These are phyloP conservation scores for Orthonychiurus folsomi DNA, from an alignment of 2,888 invertebrate species.

Conservation along the genomic window DNA sequence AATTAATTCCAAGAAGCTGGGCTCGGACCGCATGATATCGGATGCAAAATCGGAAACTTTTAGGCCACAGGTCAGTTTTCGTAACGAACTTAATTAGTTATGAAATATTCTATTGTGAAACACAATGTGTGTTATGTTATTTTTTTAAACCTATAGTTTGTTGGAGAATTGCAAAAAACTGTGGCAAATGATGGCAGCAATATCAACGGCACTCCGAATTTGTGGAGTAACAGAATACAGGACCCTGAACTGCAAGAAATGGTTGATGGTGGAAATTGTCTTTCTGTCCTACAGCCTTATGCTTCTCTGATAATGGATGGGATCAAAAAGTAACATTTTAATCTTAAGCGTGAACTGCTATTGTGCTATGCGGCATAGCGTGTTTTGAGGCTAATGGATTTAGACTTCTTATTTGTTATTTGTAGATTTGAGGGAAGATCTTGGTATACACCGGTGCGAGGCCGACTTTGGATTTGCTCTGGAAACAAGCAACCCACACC, in stretches of 20 bases:
- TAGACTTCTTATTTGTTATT: too few relatives aligned
- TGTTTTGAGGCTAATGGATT: too few relatives aligned
- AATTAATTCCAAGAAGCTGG: constrained; percentile 8
- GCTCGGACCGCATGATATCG: background rate
- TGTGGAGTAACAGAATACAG: constrained; percentile 53
- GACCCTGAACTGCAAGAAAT: constrained; percentile 71
- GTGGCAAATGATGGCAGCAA: background rate
- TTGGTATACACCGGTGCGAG: constrained; percentile 87
- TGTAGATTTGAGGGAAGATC: constrained; percentile 86
- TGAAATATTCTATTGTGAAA: too few relatives aligned
- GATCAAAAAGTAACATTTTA: constrained; percentile 65
- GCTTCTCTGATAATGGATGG: constrained; percentile 85
- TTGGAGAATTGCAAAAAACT: constrained; percentile 26
- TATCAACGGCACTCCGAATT: constrained; percentile 16
- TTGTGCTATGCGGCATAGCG: too few relatives aligned
- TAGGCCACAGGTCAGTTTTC: too few relatives aligned
- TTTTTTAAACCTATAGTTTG: too few relatives aligned
- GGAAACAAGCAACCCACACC: constrained; percentile 63
- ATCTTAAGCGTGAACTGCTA: constrained; percentile 3
- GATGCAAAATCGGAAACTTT: too few relatives aligned
- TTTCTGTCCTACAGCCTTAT: constrained; percentile 95
- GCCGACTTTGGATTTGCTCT: constrained; percentile 89
- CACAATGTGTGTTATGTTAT: too few relatives aligned
- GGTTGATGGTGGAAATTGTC: constrained; percentile 73
- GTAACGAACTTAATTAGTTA: too few relatives aligned